Percentiles rank a stretch among this genome's conserved stretches.
phyloP scores from a whole-genome alignment of 2,113 vertebrate genomes.

The Balaeniceps rex region DNA sequence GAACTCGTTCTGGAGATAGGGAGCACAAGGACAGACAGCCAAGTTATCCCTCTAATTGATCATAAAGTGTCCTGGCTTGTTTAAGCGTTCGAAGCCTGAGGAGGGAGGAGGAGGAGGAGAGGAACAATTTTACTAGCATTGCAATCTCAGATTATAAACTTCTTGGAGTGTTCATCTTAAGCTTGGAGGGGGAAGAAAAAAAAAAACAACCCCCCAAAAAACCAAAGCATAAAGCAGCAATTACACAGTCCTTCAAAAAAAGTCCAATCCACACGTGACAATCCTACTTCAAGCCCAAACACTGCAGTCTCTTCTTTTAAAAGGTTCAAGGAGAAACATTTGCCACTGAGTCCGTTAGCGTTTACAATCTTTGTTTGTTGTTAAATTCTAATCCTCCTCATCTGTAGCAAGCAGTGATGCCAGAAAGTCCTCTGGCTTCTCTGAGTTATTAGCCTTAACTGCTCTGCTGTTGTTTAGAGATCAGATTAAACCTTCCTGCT shows the following conservation, averaged over 20 bases:
- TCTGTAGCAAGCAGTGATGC: neutral
- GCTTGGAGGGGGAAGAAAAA: neutral
- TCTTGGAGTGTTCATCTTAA: neutral
- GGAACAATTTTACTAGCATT: neutral
- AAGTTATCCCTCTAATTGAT: neutral
- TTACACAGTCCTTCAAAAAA: neutral
- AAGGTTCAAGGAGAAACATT: neutral
- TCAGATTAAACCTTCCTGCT: neutral
- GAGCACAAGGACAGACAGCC: neutral
- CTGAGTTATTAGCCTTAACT: neutral
- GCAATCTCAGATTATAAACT: neutral
- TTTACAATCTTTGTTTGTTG: neutral
- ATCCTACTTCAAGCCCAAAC: neutral
- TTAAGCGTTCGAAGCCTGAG: neutral
- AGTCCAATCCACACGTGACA: neutral
- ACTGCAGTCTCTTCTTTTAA: neutral
- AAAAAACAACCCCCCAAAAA: neutral
- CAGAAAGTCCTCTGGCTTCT: neutral
- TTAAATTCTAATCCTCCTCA: neutral
- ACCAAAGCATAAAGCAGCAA: neutral
- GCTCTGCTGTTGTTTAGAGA: neutral
- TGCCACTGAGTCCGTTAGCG: neutral
- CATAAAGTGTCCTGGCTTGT: constrained; percentile 25
- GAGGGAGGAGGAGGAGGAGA: neutral
- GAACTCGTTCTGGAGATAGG: constrained; percentile 23